These are phyloP conservation scores for Myripristis jacobus DNA, from an alignment of 2,797 vertebrate species.

Conservation along the genomic window DNA sequence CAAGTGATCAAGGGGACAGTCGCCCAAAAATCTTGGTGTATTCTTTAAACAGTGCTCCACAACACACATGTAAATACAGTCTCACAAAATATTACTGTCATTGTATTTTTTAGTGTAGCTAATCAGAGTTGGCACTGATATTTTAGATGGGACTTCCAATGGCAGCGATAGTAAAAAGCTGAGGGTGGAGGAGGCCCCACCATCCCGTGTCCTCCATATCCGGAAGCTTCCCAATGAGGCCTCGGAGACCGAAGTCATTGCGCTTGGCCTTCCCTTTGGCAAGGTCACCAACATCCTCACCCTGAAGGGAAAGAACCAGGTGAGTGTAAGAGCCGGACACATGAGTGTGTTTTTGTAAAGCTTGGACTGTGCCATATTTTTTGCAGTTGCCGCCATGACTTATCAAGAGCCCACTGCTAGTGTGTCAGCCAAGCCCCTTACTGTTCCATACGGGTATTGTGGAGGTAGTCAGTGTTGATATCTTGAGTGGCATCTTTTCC, in stretches of 20 bases:
- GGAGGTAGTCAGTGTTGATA: not conserved
- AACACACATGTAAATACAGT: too few species aligned
- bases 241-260: constrained; percentile 96
- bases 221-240: constrained; percentile 96
- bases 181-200: constrained; percentile 92
- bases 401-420: not conserved
- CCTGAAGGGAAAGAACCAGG: constrained; percentile 99
- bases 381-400: not conserved
- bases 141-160: constrained; percentile 88
- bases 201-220: constrained; percentile 97
- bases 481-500: constrained; percentile 15
- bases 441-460: not conserved
- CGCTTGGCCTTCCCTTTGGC: constrained; percentile 95
- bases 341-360: not conserved
- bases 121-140: not conserved
- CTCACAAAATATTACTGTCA: not conserved
- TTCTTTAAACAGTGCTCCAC: too few species aligned
- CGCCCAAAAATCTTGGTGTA: too few species aligned
- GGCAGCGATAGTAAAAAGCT: constrained; percentile 98
- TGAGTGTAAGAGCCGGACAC: constrained; percentile 63
- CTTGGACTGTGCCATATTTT: too few species aligned
- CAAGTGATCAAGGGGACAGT: too few species aligned
- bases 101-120: not conserved
- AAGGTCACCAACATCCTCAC: constrained; percentile 99
- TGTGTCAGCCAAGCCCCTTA: not conserved